Evolutionary conservation across 2,888 invertebrate genomes (phyloP).

Genomic region (Monoplex corrugatus): DNA sequence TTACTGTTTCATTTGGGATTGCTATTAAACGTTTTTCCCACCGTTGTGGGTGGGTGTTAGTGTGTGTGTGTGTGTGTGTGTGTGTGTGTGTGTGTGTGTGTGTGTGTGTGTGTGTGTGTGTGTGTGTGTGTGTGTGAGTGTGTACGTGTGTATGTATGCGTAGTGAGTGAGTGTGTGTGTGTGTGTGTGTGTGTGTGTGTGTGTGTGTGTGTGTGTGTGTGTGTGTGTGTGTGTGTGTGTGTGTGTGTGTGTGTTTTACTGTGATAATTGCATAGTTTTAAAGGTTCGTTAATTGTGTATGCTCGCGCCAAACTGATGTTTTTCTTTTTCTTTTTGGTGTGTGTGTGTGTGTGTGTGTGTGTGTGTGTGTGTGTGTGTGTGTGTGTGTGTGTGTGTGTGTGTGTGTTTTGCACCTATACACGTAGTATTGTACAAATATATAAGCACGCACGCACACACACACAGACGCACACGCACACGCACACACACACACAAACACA

Average conservation of each 20-base stretch:
- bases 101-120: neutral
- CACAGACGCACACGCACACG: neutral
- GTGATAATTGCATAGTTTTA: too few relatives aligned
- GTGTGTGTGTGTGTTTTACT: neutral
- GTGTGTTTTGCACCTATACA: neutral
- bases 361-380: constrained; percentile 13
- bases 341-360: constrained; percentile 17
- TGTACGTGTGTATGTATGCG: constrained; percentile 23
- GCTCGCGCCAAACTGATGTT: neutral
- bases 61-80: too few relatives aligned
- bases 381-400: constrained; percentile 28
- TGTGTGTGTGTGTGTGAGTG: constrained; percentile 25
- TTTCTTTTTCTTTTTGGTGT: neutral
- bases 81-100: too few relatives aligned
- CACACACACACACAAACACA: constrained; percentile 17
- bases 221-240: constrained; percentile 9
- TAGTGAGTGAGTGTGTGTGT: neutral
- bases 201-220: constrained; percentile 24
- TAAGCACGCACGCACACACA: constrained; percentile 9
- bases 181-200: constrained; percentile 25
- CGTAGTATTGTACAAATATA: too few relatives aligned
- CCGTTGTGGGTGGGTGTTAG: too few relatives aligned
- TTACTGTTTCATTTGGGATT: too few relatives aligned
- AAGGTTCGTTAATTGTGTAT: too few relatives aligned
- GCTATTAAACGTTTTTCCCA: too few relatives aligned